These are phyloP conservation scores for Eristalis pertinax DNA, from an alignment of 2,888 invertebrate genomes.

Conservation along the genomic window DNA sequence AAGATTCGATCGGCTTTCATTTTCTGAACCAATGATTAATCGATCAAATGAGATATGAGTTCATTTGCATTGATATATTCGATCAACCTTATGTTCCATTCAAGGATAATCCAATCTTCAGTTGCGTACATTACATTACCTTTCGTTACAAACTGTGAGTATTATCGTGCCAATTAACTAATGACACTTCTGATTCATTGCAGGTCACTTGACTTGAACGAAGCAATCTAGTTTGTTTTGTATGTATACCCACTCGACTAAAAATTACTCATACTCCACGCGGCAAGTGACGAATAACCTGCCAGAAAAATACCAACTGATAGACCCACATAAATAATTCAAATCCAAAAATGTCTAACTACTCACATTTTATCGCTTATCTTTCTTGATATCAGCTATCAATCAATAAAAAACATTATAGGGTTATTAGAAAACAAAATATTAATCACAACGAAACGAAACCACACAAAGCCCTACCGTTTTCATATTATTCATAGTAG, in stretches of 20 bases:
- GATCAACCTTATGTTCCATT: too few species aligned
- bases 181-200: neutral
- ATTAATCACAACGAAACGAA: neutral
- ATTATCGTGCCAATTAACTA: neutral
- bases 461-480: neutral
- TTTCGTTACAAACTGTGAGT: neutral
- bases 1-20: too few species aligned
- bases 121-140: neutral
- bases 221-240: neutral
- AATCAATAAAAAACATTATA: constrained; percentile 10
- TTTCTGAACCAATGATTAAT: too few species aligned
- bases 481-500: neutral
- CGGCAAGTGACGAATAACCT: neutral
- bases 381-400: neutral
- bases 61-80: too few species aligned
- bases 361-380: neutral
- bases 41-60: too few species aligned
- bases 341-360: neutral
- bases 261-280: neutral
- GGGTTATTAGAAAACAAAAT: neutral
- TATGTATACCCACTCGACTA: neutral
- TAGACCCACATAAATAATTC: neutral
- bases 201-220: neutral
- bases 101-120: too few species aligned
- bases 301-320: neutral